Evolutionary conservation across 2,797 vertebrate species (phyloP), one percentile per base, ranked within the genome.

Genomic region (Sebastes iracundus): DNA sequence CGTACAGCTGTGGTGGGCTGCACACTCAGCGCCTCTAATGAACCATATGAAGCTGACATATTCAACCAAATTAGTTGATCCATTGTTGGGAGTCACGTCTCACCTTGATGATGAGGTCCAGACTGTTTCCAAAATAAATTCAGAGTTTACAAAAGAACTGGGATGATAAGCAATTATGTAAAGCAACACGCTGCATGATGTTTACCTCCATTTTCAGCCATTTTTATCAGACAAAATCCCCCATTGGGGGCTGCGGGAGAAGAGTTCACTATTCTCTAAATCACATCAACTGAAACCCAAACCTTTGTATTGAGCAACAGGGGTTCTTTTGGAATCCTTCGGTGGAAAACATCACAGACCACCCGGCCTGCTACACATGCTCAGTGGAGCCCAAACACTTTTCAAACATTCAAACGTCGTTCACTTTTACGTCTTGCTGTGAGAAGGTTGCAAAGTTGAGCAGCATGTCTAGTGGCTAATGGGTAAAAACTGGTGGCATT

Each of bases 1-100:
- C 2, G 3, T 62, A 65, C 82, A 86, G 72, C 87, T 87, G 85
- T 52, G 60, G 27, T 56, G 25, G 25, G 75, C 23, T 73, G 83
- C 73, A 59, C 4, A 4, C 30, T 80, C 83, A 76, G 85, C 69
- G 1, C 58, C 77, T 86, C 80, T 52, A 58, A 81, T 73, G 58
- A 89, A 75, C 27, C 56, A 14, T 18, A 30, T 27, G 28, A 76
- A 72, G 62, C 73, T 74, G 68, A 84, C 65, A 72, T 62, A 53
- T 62, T 62, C 64, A 58, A 28, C 69, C 35, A 75, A 80, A 83
- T 80, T 35, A 33, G 67, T 76, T 7, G 42, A 46, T 55, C 46
- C 64, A 53, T 72, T 28, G 53, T 78, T 64, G 18, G 14, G 42
- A 76, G 53, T 42, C 28, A n/a, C 22, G 22, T 12, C 20, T 59